Conservation (phyloP, 2,888 invertebrate species). For the Agrotis clavis region DNA sequence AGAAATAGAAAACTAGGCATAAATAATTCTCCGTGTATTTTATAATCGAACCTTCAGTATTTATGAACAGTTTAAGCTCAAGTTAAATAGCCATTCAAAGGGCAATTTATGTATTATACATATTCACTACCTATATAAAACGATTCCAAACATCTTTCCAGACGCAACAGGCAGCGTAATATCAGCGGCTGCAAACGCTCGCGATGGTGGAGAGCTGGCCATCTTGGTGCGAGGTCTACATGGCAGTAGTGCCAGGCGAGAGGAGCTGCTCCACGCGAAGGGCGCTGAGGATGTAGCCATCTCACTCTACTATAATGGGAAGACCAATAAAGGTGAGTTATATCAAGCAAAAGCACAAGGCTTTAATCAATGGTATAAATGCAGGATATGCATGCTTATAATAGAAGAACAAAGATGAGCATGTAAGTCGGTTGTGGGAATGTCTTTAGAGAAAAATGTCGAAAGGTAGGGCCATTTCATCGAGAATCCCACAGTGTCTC, state of each 20-base stretch:
- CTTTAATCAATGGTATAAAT: neutral
- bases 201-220: conserved; percentile 79
- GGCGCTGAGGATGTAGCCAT: conserved; percentile 79
- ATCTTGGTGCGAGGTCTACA: conserved; percentile 81
- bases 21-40: neutral
- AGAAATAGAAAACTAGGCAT: neutral
- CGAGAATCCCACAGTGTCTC: too few relatives aligned
- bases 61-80: too few relatives aligned
- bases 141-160: conserved; percentile 65
- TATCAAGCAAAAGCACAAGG: neutral
- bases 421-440: too few relatives aligned
- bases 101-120: too few relatives aligned
- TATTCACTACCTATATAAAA: neutral
- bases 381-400: too few relatives aligned
- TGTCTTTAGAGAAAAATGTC: too few relatives aligned
- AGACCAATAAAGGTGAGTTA: conserved; percentile 82
- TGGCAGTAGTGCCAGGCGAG: conserved; percentile 73
- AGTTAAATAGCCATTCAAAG: too few relatives aligned
- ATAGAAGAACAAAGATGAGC: too few relatives aligned
- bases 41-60: too few relatives aligned
- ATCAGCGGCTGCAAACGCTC: conserved; percentile 74
- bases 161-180: conserved; percentile 81
- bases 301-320: conserved; percentile 82
- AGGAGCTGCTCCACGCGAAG: conserved; percentile 81
- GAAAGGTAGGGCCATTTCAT: too few relatives aligned